Percentiles rank a stretch among this genome's conserved stretches.
These are phyloP conservation scores for Leucosticte australis DNA, from an alignment of 2,113 vertebrate genomes.

Conservation along the genomic window DNA sequence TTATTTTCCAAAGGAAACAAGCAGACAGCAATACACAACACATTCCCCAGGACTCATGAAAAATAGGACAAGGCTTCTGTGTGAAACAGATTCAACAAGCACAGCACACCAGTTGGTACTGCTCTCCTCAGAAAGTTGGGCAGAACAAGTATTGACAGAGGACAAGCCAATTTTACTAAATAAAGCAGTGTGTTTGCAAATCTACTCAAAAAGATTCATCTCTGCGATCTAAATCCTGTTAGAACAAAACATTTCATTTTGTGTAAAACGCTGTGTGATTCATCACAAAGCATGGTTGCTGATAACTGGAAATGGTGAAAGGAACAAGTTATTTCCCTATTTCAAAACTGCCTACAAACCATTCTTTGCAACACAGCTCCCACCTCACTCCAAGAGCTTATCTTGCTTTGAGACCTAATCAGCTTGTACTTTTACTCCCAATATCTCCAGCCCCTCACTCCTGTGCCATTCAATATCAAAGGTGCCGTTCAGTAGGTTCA, in stretches of 20 bases:
- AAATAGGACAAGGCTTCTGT: neutral
- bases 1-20: neutral
- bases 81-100: neutral
- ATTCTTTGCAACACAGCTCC: neutral
- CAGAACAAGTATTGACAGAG: neutral
- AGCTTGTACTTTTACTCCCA: neutral
- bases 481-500: neutral
- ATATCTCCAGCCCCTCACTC: neutral
- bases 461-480: neutral
- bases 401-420: neutral
- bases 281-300: neutral
- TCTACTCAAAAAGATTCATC: neutral
- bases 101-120: neutral
- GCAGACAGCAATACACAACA: neutral
- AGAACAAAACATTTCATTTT: neutral
- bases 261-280: neutral
- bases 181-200: neutral
- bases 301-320: neutral
- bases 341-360: neutral
- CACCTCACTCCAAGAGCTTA: neutral
- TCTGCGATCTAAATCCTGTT: neutral
- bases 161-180: neutral
- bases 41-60: neutral
- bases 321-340: neutral
- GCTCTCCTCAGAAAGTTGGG: neutral